Conservation (phyloP, 2,888 invertebrate genomes). For the Hydriomena furcata region DNA sequence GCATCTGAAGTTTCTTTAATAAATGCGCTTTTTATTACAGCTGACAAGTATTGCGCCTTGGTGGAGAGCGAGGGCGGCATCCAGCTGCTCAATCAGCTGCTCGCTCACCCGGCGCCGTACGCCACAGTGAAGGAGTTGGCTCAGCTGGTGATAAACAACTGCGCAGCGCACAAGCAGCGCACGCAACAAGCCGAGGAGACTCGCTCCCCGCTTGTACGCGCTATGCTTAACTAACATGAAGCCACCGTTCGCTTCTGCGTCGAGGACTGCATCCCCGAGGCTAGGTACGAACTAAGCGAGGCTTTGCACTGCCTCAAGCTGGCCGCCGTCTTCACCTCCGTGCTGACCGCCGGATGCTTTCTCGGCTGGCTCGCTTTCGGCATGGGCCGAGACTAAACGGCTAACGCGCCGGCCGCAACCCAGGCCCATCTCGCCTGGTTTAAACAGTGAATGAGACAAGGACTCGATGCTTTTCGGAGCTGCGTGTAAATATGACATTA, state of each 20-base stretch:
- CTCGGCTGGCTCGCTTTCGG: constrained; percentile 1
- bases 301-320: not conserved
- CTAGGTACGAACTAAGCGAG: constrained; percentile 1
- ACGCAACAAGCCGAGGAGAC: constrained; percentile 21
- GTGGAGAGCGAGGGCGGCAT: constrained; percentile 94
- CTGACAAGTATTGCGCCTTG: constrained; percentile 95
- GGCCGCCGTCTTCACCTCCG: not conserved
- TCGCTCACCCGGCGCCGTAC: constrained; percentile 85
- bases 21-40: constrained; percentile 78
- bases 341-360: not conserved
- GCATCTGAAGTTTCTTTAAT: no score
- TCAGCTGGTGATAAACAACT: constrained; percentile 86
- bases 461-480: not conserved
- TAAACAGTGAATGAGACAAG: not conserved
- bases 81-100: constrained; percentile 86
- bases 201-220: constrained; percentile 30
- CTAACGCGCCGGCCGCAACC: not conserved
- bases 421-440: no score
- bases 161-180: constrained; percentile 57
- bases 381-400: not conserved
- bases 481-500: constrained; percentile 8
- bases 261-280: constrained; percentile 3
- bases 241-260: constrained; percentile 45
- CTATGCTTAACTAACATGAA: constrained; percentile 62
- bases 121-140: constrained; percentile 87